phyloP scores from a whole-genome alignment of 2,797 vertebrate species.

The Pogonophryne albipinna region DNA sequence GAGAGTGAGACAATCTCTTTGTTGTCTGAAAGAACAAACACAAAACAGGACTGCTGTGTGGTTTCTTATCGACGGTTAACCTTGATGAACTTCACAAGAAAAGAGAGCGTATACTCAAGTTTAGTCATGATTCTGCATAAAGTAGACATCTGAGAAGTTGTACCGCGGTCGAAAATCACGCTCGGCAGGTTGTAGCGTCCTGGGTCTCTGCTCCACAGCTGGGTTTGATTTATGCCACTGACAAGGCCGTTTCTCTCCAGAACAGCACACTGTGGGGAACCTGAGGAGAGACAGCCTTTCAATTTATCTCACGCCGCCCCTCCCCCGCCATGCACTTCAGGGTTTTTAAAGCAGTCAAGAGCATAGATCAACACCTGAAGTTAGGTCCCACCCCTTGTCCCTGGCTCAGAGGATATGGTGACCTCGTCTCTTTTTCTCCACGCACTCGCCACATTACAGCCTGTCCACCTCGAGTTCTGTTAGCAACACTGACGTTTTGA shows the following conservation, averaged over 20 bases:
- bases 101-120: slow-evolving; percentile 7
- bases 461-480: slow-evolving; percentile 55
- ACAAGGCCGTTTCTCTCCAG: slow-evolving; percentile 84
- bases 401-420: slow-evolving; percentile 77
- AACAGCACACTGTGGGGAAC: slow-evolving; percentile 69
- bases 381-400: slow-evolving; percentile 68
- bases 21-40: slow-evolving; percentile 56
- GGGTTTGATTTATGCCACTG: slow-evolving; percentile 84
- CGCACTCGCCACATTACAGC: slow-evolving; percentile 47
- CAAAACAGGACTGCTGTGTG: slow-evolving; percentile 51
- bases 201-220: slow-evolving; percentile 61
- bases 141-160: slow-evolving; percentile 47
- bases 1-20: slow-evolving; percentile 66
- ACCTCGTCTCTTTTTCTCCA: slow-evolving; percentile 69
- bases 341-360: slow-evolving; percentile 76
- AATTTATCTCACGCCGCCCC: slow-evolving; percentile 82
- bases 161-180: slow-evolving; percentile 13
- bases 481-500: slow-evolving; percentile 68
- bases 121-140: slow-evolving; percentile 45
- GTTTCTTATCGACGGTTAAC: slow-evolving; percentile 69
- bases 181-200: slow-evolving; percentile 55
- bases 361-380: slow-evolving; percentile 73
- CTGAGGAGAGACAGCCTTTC: slow-evolving; percentile 79
- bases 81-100: slow-evolving; percentile 53
- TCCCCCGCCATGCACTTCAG: slow-evolving; percentile 63